Evolutionary conservation across 2,888 invertebrate genomes (phyloP).

Genomic region (Euphydryas editha): DNA sequence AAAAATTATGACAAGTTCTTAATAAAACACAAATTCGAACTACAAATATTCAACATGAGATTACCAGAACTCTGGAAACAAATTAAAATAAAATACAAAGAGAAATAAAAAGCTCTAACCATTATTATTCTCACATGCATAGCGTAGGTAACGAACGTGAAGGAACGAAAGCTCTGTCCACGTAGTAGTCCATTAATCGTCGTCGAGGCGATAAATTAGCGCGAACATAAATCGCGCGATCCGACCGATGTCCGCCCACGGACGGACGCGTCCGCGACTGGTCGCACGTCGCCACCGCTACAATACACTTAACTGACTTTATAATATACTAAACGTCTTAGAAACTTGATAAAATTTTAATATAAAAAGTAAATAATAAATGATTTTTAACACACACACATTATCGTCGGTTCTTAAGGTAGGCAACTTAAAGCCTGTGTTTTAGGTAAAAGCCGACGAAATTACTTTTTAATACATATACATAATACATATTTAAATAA

Average conservation of each 20-base stretch:
- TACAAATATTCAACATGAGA: too few species aligned
- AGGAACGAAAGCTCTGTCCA: constrained; percentile 27
- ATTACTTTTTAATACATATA: too few species aligned
- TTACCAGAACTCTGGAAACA: neutral
- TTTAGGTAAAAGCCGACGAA: too few species aligned
- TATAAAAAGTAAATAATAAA: too few species aligned
- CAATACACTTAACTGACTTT: neutral
- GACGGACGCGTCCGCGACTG: constrained; percentile 42
- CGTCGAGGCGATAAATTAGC: constrained; percentile 65
- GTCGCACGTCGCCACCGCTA: neutral
- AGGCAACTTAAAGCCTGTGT: too few species aligned
- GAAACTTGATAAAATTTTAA: too few species aligned
- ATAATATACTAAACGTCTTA: neutral
- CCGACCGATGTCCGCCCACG: constrained; percentile 58
- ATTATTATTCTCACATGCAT: neutral
- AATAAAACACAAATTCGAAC: too few species aligned
- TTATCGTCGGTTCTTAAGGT: too few species aligned
- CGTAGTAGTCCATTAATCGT: constrained; percentile 68
- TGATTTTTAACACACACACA: too few species aligned
- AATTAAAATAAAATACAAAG: neutral
- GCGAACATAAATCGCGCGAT: constrained; percentile 67
- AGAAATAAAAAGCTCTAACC: neutral
- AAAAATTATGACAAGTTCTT: too few species aligned
- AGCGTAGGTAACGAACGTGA: constrained; percentile 23
- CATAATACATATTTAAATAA: too few species aligned